Conservation (phyloP, 2,113 vertebrate genomes). For the Solenodon paradoxus region DNA sequence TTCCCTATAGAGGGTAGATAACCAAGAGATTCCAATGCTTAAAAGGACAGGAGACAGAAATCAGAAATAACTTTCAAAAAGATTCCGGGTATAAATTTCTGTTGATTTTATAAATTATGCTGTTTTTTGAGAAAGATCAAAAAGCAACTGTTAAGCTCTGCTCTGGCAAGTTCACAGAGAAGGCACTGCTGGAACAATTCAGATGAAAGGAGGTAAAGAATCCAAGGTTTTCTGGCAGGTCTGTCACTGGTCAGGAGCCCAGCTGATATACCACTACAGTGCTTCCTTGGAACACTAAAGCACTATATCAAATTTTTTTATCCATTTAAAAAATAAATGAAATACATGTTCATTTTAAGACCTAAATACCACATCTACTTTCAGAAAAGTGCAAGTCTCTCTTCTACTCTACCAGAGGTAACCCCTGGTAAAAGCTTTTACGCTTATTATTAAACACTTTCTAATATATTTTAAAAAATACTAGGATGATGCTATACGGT, state of each 20-base stretch:
- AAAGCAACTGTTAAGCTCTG: neutral
- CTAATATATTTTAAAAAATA: no score
- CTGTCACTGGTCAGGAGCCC: neutral
- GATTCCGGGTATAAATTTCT: neutral
- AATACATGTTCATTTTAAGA: neutral
- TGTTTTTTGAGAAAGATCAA: conserved; percentile 35
- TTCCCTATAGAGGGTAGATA: neutral
- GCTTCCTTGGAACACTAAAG: neutral
- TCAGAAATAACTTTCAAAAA: conserved; percentile 12
- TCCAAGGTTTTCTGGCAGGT: neutral
- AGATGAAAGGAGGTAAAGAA: neutral
- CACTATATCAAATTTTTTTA: neutral
- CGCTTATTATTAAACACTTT: neutral
- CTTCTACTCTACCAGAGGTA: neutral
- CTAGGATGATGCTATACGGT: neutral
- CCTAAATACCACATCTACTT: neutral
- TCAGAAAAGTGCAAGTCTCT: neutral
- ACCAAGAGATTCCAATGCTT: neutral
- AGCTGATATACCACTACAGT: neutral
- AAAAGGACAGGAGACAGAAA: conserved; percentile 13
- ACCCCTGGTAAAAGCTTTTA: neutral
- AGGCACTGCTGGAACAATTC: neutral
- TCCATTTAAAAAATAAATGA: neutral
- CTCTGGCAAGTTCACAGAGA: neutral
- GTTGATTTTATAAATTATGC: conserved; percentile 36